phyloP scores from a whole-genome alignment of 2,797 vertebrate species.

The Sus cebifrons region DNA sequence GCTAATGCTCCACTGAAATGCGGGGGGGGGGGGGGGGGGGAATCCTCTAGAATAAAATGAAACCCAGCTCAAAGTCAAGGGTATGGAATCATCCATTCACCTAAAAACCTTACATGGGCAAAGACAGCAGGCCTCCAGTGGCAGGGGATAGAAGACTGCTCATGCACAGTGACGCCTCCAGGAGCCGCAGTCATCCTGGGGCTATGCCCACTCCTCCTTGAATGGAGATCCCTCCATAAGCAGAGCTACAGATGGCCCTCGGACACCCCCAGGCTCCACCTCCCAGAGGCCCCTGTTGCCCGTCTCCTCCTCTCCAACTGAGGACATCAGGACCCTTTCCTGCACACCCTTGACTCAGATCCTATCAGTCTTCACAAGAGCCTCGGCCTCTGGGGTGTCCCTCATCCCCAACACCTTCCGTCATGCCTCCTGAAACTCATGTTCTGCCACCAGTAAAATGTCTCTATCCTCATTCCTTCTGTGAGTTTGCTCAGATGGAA shows the following conservation, averaged over 20 bases:
- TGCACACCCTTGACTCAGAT: fast-evolving
- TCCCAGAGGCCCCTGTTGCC: neutral
- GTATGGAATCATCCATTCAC: neutral
- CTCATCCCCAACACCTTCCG: neutral
- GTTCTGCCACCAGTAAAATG: neutral
- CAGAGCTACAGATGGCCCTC: neutral
- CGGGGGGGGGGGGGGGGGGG: neutral
- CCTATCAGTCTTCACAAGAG: neutral
- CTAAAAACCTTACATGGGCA: neutral
- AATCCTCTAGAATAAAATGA: conserved; percentile 10
- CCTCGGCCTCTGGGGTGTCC: neutral
- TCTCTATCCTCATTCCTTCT: neutral
- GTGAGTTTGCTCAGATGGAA: neutral
- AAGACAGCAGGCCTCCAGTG: neutral
- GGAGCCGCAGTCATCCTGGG: neutral
- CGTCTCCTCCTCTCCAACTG: neutral
- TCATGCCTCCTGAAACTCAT: neutral
- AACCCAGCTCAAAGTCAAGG: neutral
- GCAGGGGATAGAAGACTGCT: neutral
- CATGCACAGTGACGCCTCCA: neutral
- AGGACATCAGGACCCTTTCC: too few species aligned
- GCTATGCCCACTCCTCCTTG: neutral
- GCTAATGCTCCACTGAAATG: neutral
- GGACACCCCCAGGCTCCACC: neutral
- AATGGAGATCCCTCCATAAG: neutral